Conservation (phyloP, 2,113 vertebrate genomes). For the Ceyx margarethae region DNA sequence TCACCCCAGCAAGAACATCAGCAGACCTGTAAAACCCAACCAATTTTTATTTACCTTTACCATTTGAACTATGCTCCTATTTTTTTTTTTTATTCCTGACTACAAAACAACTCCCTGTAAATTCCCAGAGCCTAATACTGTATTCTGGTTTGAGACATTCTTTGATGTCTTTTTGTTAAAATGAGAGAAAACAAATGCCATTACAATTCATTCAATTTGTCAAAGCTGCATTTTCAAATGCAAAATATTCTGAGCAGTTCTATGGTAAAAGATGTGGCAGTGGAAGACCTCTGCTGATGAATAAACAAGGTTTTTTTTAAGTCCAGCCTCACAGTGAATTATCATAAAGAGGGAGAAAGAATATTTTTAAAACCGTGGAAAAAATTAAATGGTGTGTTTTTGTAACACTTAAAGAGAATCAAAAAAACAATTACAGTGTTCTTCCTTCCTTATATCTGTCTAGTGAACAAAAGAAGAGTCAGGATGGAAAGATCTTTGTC, state of each 20-base stretch:
- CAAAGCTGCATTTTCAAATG: not conserved
- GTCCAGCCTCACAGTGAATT: not conserved
- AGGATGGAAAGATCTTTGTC: not conserved
- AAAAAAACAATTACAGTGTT: slow-evolving; percentile 17
- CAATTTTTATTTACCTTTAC: not conserved
- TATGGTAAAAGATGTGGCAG: not conserved
- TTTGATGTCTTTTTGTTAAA: not conserved
- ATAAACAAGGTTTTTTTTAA: not conserved
- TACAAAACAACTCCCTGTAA: not conserved
- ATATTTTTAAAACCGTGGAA: slow-evolving; percentile 37
- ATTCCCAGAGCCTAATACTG: not conserved
- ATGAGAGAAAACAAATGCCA: not conserved
- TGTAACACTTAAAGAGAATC: not conserved
- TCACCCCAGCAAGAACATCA: not conserved
- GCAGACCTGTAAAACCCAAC: not conserved
- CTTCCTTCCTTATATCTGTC: slow-evolving; percentile 24
- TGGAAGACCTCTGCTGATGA: not conserved
- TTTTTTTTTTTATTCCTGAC: not conserved
- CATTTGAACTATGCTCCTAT: not conserved
- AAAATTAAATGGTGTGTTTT: not conserved
- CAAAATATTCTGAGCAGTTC: not conserved
- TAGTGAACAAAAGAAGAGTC: not conserved
- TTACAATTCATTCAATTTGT: not conserved
- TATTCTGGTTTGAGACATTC: not conserved
- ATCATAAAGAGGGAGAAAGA: not conserved